A percentile compares a stretch with the other conserved stretches of the same genome.
Conservation (phyloP, 2,888 invertebrate genomes). For the Atrina japonica region DNA sequence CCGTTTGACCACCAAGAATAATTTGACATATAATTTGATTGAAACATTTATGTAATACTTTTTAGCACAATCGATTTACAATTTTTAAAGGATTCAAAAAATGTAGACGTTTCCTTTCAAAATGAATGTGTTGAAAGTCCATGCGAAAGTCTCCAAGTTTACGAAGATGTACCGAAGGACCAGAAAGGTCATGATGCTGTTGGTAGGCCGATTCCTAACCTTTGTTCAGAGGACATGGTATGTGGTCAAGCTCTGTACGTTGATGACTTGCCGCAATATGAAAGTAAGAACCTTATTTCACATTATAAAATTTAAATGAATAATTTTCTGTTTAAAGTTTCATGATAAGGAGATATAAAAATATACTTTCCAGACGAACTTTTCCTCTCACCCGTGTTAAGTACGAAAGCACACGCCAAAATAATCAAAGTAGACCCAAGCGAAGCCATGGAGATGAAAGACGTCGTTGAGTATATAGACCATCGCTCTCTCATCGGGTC, state of each 20-base stretch:
- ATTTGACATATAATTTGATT: too few relatives aligned
- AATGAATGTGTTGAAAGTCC: too few relatives aligned
- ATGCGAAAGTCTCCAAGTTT: too few relatives aligned
- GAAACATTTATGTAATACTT: too few relatives aligned
- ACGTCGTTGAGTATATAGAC: slow-evolving; percentile 28
- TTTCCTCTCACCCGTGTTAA: slow-evolving; percentile 9
- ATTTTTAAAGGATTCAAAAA: too few relatives aligned
- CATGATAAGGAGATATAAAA: too few relatives aligned
- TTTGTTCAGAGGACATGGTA: slow-evolving; percentile 91
- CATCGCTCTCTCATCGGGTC: slow-evolving; percentile 15
- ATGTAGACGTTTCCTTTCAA: too few relatives aligned
- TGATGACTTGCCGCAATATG: slow-evolving; percentile 90
- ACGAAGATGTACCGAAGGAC: background rate
- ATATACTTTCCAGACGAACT: slow-evolving; percentile 28
- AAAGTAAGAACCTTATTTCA: slow-evolving; percentile 77
- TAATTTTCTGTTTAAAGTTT: too few relatives aligned
- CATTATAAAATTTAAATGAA: background rate
- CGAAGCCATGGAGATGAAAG: slow-evolving; percentile 15
- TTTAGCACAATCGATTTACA: too few relatives aligned
- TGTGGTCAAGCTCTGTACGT: slow-evolving; percentile 94
- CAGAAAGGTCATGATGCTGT: slow-evolving; percentile 81
- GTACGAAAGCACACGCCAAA: slow-evolving; percentile 20
- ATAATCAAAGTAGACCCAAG: slow-evolving; percentile 22
- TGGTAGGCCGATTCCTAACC: slow-evolving; percentile 89
- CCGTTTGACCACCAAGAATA: too few relatives aligned